These are phyloP conservation scores for Entomobrya multifasciata DNA, from an alignment of 2,888 invertebrate species.

Conservation along the genomic window DNA sequence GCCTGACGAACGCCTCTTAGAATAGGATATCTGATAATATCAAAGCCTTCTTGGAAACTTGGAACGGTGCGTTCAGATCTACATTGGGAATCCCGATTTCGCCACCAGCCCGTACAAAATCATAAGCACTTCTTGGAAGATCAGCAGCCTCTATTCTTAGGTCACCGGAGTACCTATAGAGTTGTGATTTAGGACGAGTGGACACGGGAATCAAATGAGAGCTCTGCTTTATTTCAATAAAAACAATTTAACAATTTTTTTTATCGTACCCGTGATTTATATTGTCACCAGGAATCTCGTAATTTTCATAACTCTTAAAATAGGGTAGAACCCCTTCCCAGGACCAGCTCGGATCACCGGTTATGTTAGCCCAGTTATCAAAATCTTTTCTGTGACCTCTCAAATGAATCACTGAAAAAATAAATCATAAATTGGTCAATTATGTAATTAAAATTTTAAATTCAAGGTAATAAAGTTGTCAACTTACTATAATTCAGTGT, in stretches of 20 bases:
- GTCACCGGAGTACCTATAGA: too few species aligned
- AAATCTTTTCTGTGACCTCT: slow-evolving; percentile 64
- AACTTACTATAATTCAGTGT: slow-evolving; percentile 61
- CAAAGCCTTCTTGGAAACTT: slow-evolving; percentile 49
- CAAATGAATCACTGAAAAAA: slow-evolving; percentile 65
- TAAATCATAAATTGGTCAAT: too few species aligned
- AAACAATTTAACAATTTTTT: too few species aligned
- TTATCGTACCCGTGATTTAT: slow-evolving; percentile 29
- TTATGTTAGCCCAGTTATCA: slow-evolving; percentile 65
- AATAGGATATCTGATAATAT: slow-evolving; percentile 16
- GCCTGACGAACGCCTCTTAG: slow-evolving; percentile 2
- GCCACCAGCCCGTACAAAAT: not conserved
- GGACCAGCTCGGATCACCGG: slow-evolving; percentile 63
- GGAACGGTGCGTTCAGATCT: slow-evolving; percentile 50
- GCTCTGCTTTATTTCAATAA: too few species aligned
- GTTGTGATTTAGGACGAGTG: too few species aligned
- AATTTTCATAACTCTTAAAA: slow-evolving; percentile 69
- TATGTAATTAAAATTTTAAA: too few species aligned
- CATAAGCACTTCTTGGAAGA: not conserved
- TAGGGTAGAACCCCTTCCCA: slow-evolving; percentile 69
- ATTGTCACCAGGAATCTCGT: slow-evolving; percentile 57
- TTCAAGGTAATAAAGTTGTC: too few species aligned
- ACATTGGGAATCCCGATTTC: slow-evolving; percentile 7
- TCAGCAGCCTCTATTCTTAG: too few species aligned
- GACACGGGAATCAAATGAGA: too few species aligned